Evolutionary conservation across 1,140 invertebrate genomes (phyloP).

Genomic region (Drosophila pseudoobscura): DNA sequence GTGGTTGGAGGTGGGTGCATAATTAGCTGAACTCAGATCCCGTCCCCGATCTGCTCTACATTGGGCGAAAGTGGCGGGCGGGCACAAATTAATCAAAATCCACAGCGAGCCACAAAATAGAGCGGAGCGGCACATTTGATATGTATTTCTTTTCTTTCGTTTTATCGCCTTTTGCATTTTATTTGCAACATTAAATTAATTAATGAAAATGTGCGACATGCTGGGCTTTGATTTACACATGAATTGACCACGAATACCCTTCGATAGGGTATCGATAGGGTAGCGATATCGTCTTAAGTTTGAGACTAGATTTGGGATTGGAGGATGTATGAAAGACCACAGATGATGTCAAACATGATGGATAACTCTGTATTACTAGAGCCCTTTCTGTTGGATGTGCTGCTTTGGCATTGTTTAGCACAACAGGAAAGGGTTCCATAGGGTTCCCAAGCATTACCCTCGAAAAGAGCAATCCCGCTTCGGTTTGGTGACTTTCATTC

Average conservation of each 20-base stretch:
- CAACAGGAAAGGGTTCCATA: no score
- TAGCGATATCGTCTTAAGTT: neutral
- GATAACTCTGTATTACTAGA: no score
- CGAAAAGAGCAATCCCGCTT: no score
- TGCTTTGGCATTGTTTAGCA: neutral
- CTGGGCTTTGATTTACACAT: constrained; percentile 36
- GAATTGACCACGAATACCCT: constrained; percentile 3
- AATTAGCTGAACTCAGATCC: constrained; percentile 30
- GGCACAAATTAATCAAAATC: constrained; percentile 50
- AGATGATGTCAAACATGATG: no score
- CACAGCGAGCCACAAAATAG: constrained; percentile 4
- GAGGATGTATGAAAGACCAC: neutral
- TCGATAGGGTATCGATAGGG: neutral
- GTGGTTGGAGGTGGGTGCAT: constrained; percentile 4
- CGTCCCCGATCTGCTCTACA: constrained; percentile 24
- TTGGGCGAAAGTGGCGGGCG: constrained; percentile 39
- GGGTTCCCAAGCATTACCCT: no score
- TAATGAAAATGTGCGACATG: constrained; percentile 68
- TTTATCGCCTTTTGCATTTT: constrained; percentile 5
- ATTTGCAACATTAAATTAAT: constrained; percentile 55
- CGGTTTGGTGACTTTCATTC: no score
- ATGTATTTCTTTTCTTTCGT: constrained; percentile 31
- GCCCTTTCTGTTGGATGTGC: no score
- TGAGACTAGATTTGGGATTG: neutral
- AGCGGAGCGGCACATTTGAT: constrained; percentile 57